These are phyloP conservation scores for Hyperoplus immaculatus DNA, from an alignment of 2,797 vertebrate genomes.

Conservation along the genomic window DNA sequence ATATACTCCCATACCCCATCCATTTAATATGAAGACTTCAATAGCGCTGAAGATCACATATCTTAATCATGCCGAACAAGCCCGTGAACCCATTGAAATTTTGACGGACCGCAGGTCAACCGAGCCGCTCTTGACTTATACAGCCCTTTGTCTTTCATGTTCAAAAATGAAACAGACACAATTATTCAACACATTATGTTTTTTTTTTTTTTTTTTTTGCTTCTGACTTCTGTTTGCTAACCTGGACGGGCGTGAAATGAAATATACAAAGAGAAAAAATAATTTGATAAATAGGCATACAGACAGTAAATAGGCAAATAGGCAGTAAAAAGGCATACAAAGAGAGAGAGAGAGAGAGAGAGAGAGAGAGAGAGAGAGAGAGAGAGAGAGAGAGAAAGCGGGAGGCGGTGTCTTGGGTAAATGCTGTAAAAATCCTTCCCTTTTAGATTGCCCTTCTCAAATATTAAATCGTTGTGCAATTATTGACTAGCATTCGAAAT, in stretches of 20 bases:
- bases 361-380: no score
- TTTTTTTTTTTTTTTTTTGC: not conserved
- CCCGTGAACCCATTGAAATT: slow-evolving; percentile 31
- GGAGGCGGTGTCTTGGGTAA: not conserved
- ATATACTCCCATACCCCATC: not conserved
- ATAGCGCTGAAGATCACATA: slow-evolving; percentile 12
- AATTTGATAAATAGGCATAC: slow-evolving; percentile 1
- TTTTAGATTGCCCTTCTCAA: slow-evolving; percentile 64
- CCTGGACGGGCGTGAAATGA: not conserved
- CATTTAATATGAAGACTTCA: slow-evolving; percentile 29
- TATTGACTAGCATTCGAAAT: slow-evolving; percentile 74
- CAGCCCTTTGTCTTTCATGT: slow-evolving; percentile 18
- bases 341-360: no score
- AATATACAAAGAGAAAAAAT: slow-evolving; percentile 4
- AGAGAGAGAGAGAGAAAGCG: not conserved
- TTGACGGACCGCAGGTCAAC: slow-evolving; percentile 52
- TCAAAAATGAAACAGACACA: not conserved
- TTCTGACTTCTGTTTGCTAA: slow-evolving; percentile 11
- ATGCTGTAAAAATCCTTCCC: slow-evolving; percentile 21
- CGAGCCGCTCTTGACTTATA: slow-evolving; percentile 33
- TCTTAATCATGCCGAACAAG: slow-evolving; percentile 43
- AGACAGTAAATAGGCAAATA: no score
- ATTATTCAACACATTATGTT: slow-evolving; percentile 23
- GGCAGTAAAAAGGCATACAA: slow-evolving; percentile 9
- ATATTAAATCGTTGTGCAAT: slow-evolving; percentile 75